A percentile compares a stretch with the other conserved stretches of the same genome.
Evolutionary conservation across 2,797 vertebrate genomes (phyloP).

Genomic region (Poliocrania exsul): DNA sequence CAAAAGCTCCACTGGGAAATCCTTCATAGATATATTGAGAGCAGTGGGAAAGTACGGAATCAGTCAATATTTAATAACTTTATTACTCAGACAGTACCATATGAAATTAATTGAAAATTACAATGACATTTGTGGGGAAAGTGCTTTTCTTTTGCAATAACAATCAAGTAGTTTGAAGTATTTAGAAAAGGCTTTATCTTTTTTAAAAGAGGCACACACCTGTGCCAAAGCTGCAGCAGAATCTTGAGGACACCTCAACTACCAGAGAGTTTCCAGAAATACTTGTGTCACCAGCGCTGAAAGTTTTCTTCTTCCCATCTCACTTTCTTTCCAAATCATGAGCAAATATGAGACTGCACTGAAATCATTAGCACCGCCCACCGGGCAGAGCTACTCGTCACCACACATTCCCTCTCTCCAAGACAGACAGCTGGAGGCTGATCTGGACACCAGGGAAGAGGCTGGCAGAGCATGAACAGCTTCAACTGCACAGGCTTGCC

Average conservation of each 20-base stretch:
- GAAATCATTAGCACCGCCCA: conserved; percentile 59
- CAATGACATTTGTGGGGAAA: background rate
- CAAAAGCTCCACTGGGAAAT: conserved; percentile 40
- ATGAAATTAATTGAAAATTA: conserved; percentile 16
- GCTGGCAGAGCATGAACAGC: background rate
- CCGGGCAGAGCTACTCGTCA: background rate
- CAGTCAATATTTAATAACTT: conserved; percentile 58
- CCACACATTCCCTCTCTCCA: background rate
- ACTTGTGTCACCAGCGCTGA: background rate
- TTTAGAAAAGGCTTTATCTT: background rate
- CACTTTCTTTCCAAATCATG: background rate
- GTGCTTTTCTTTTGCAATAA: background rate
- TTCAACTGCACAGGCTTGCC: background rate
- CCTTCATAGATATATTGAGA: background rate
- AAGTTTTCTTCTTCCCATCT: background rate
- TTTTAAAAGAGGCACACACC: background rate
- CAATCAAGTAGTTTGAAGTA: background rate
- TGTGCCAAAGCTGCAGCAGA: background rate
- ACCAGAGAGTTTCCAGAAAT: background rate
- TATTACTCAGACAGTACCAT: conserved; percentile 13
- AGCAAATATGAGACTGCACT: background rate
- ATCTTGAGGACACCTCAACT: background rate
- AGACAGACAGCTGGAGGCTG: background rate
- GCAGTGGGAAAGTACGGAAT: background rate
- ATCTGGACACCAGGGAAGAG: background rate